Evolutionary conservation across 2,797 vertebrate species (phyloP).

Genomic region (Ctenopoma multispine): DNA sequence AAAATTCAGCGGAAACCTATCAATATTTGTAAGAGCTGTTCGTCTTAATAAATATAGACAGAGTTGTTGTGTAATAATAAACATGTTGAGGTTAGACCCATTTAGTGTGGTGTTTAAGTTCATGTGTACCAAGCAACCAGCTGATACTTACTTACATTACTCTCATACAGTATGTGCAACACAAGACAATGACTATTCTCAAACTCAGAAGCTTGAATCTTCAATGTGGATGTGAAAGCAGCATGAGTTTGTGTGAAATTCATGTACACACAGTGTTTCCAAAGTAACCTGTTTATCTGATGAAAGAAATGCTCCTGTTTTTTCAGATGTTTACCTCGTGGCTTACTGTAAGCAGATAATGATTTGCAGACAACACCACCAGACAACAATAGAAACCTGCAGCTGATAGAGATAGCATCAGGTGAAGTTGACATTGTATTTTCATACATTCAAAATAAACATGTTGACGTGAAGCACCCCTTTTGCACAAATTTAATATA

Average conservation of each 20-base stretch:
- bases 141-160: too few species aligned
- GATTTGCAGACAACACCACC: background rate
- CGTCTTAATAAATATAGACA: too few species aligned
- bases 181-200: background rate
- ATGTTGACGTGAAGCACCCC: background rate
- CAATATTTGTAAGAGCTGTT: too few species aligned
- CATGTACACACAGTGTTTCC: background rate
- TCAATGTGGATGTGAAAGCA: conserved; percentile 14
- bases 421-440: background rate
- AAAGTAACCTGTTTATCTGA: conserved; percentile 7
- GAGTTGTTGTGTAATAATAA: too few species aligned
- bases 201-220: background rate
- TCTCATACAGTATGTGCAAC: too few species aligned
- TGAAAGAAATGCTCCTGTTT: background rate
- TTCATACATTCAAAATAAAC: background rate
- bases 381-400: background rate
- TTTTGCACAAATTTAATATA: background rate
- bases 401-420: background rate
- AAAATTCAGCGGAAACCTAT: too few species aligned
- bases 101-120: too few species aligned
- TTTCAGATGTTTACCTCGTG: background rate
- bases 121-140: too few species aligned
- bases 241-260: background rate
- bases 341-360: background rate
- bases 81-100: too few species aligned